Evolutionary conservation across 1,140 invertebrate genomes (phyloP), one percentile per base, ranked within the genome.

Genomic region (Drosophila micromelanica): DNA sequence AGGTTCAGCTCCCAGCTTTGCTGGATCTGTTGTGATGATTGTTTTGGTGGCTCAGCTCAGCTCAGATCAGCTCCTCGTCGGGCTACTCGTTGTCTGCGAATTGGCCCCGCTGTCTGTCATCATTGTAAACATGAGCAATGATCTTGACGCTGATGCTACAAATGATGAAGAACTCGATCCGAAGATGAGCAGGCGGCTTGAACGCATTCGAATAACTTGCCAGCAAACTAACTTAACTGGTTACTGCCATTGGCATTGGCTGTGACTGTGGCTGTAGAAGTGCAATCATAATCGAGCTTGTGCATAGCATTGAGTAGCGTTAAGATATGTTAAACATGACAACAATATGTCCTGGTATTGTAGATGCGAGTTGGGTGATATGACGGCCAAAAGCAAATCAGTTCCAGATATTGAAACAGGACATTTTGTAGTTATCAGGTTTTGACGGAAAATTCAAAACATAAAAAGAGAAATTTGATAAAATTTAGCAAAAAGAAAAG

Each of bases 101-200:
- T 65, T 67, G 62, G 54, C 38, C 62, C 69, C 68, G 60, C 67
- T 75, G 71, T 45, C 84, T 89, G 86, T 90, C 86, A 91, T 91
- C 90, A 91, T 91, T 90, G 77, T 91, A 91, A 91, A 91, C 90
- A 91, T 91, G 90, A 91, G 90, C 90, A 91, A 91, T 91, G 82
- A 89, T 91, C 82, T 90, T 91, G 90, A 91, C 90, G 90, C 90
- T 91, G 90, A 91, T 91, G 82, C 90, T 90, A 91, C 90, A 91
- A 91, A 91, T 91, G 90, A 91, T 91, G 90, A 91, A 91, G 80
- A 91, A 90, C 87, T 90, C 78, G 84, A 65, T 42, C 73, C 78
- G 46, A 79, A 84, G 79, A 89, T 89, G 79, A 77, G 70, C 76
- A 72, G 62, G 27, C 63, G 48, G 23, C 65, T 54, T 40, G 48